Evolutionary conservation across 35 echinoderm and acorn worm species (phyloP).

Genomic region (Amphiura filiformis): DNA sequence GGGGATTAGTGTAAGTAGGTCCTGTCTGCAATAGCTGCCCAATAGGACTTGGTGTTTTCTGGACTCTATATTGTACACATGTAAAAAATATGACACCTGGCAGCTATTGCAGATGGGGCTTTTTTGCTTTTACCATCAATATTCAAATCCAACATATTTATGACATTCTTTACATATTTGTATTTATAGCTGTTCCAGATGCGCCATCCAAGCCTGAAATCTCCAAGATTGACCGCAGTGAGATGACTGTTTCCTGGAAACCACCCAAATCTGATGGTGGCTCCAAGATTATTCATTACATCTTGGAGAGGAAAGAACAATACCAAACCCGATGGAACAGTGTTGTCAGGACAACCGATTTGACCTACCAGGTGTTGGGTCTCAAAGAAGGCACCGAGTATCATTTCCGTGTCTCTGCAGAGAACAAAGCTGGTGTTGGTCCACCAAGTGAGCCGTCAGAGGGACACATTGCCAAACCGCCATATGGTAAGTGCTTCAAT

Average conservation of each 20-base stretch:
- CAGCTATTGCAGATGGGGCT: too few relatives aligned
- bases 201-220: constrained; percentile 67
- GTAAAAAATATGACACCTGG: too few relatives aligned
- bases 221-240: constrained; percentile 49
- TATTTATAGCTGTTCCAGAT: constrained; percentile 75
- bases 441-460: constrained; percentile 83
- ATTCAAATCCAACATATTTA: too few relatives aligned
- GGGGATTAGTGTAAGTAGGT: too few relatives aligned
- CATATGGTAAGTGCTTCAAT: constrained; percentile 83
- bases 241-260: constrained; percentile 73
- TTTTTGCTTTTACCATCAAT: too few relatives aligned
- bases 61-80: too few relatives aligned
- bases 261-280: constrained; percentile 76
- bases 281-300: constrained; percentile 58
- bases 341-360: constrained; percentile 5
- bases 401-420: constrained; percentile 77
- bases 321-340: constrained; percentile 49
- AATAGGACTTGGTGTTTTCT: too few relatives aligned
- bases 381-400: constrained; percentile 65
- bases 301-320: constrained; percentile 51
- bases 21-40: too few relatives aligned
- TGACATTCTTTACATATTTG: too few relatives aligned
- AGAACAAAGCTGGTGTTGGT: constrained; percentile 72
- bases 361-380: constrained; percentile 48
- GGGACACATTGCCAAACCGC: constrained; percentile 65